Conservation (phyloP, 2,888 invertebrate genomes). For the Yponomeuta malinellus region DNA sequence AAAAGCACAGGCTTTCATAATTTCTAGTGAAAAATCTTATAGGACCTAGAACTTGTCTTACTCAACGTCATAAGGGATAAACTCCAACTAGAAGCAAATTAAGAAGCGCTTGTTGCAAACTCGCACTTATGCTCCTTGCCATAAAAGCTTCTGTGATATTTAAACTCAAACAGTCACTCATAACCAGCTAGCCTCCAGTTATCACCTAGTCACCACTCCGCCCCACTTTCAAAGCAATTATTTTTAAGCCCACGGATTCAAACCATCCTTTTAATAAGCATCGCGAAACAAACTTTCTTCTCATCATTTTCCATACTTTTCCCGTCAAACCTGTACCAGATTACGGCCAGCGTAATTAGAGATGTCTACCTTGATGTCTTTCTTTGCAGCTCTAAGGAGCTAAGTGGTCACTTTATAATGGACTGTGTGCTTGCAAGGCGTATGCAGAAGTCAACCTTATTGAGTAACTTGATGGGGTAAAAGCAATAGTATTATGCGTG, state of each 20-base stretch:
- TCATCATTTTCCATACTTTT: slow-evolving; percentile 18
- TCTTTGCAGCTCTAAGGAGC: neutral
- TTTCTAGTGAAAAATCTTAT: neutral
- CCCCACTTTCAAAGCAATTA: neutral
- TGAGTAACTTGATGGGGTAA: neutral
- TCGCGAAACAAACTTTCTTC: slow-evolving; percentile 13
- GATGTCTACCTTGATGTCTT: slow-evolving; percentile 11
- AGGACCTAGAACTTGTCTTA: neutral
- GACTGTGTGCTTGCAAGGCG: neutral
- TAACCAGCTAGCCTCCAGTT: neutral
- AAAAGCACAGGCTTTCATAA: too few relatives aligned
- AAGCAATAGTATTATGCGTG: neutral
- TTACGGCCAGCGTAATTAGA: neutral
- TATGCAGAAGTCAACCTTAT: neutral
- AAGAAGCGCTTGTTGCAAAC: neutral
- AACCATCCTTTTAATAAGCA: neutral
- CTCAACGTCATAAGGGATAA: neutral
- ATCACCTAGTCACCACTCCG: neutral
- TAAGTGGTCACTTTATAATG: neutral
- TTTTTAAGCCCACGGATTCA: neutral
- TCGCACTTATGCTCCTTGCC: too few relatives aligned
- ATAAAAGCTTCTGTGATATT: too few relatives aligned
- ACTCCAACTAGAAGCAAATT: neutral
- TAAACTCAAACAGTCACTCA: too few relatives aligned
- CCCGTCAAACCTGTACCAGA: slow-evolving; percentile 17